Evolutionary conservation across 2,113 vertebrate species (phyloP).

Genomic region (Pseudopipra pipra): DNA sequence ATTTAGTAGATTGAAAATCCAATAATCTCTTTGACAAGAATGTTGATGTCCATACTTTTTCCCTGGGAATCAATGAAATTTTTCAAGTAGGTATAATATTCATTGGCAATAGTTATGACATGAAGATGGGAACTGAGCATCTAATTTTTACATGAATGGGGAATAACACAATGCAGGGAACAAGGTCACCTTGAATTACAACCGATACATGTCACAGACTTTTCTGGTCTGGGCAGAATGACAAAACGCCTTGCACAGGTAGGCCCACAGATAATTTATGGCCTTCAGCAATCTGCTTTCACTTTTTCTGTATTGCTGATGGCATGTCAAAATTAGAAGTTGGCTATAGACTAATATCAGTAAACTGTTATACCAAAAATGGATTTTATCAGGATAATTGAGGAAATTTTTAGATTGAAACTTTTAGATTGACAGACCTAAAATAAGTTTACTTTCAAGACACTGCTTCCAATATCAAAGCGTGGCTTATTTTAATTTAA

Average conservation of each 20-base stretch:
- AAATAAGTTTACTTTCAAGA: not conserved
- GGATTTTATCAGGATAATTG: not conserved
- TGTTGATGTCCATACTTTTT: not conserved
- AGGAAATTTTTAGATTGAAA: not conserved
- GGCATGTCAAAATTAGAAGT: not conserved
- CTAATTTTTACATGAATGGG: not conserved
- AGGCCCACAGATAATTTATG: not conserved
- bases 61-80: not conserved
- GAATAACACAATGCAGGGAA: not conserved
- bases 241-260: not conserved
- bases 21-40: slow-evolving; percentile 16
- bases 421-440: not conserved
- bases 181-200: slow-evolving; percentile 21
- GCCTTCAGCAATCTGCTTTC: not conserved
- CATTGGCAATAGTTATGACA: not conserved
- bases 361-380: not conserved
- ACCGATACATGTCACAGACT: not conserved
- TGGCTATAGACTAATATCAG: not conserved
- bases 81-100: not conserved
- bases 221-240: not conserved
- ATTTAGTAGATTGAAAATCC: slow-evolving; percentile 19
- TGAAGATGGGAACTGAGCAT: not conserved
- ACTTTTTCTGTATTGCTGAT: not conserved
- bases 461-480: not conserved
- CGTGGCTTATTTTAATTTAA: not conserved